These are phyloP conservation scores for Amblyteles armatorius DNA, from an alignment of 2,888 invertebrate species.

Conservation along the genomic window DNA sequence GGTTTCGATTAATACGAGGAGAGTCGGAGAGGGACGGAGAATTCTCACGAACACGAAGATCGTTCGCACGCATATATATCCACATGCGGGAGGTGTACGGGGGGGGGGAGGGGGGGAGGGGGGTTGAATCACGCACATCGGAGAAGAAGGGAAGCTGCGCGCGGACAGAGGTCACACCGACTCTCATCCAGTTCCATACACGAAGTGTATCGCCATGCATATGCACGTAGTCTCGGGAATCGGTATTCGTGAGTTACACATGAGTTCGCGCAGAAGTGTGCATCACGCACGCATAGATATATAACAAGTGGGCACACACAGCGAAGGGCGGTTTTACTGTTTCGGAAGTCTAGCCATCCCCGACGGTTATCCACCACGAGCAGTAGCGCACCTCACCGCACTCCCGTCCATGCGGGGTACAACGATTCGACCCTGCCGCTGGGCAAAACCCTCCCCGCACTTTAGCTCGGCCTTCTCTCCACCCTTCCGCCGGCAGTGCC, in stretches of 20 bases:
- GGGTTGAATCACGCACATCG: slow-evolving; percentile 15
- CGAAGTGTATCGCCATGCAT: neutral
- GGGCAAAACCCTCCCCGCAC: slow-evolving; percentile 32
- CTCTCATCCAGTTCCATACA: neutral
- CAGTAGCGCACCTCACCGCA: slow-evolving; percentile 68
- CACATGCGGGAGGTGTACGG: neutral
- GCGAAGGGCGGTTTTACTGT: slow-evolving; percentile 79
- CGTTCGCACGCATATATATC: slow-evolving; percentile 18
- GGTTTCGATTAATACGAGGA: slow-evolving; percentile 30
- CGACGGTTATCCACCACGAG: slow-evolving; percentile 74
- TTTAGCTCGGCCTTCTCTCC: slow-evolving; percentile 49
- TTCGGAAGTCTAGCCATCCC: slow-evolving; percentile 82
- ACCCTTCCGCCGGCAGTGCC: slow-evolving; percentile 50
- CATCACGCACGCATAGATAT: slow-evolving; percentile 55
- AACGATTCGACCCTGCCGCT: slow-evolving; percentile 20
- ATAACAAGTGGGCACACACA: slow-evolving; percentile 75
- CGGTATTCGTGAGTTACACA: slow-evolving; percentile 9
- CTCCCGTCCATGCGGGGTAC: slow-evolving; percentile 17
- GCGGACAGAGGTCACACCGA: slow-evolving; percentile 19
- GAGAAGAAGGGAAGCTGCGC: slow-evolving; percentile 23
- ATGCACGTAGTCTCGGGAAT: neutral
- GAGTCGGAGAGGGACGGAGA: slow-evolving; percentile 3
- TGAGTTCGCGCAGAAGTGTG: neutral
- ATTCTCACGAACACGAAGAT: slow-evolving; percentile 37
- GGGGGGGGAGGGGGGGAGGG: neutral